Evolutionary conservation across 2,888 invertebrate species (phyloP), one percentile per base, ranked within the genome.

Genomic region (Steromphala cineraria): DNA sequence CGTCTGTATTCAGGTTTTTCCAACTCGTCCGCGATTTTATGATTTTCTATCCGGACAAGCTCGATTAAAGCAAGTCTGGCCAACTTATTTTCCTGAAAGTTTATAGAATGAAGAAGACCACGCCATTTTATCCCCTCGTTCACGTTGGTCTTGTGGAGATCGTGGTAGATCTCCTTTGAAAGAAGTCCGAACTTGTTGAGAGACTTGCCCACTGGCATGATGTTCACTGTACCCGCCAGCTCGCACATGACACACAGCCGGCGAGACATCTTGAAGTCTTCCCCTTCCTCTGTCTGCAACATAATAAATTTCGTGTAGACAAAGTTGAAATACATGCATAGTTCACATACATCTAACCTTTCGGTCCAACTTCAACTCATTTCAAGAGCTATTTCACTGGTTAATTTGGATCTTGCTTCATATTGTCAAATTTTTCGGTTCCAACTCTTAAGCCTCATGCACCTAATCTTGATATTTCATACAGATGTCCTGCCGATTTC

Each of bases 31-130:
- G 71, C 71, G 36, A 71, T 71, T 13, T 71, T 40, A 0, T 36
- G 36, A 13, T 71, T 71, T 4, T 71, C 71, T 17, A 71, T 71
- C 36, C 71, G 71, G 36, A 71, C 71, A 36, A 71, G 71, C 36
- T 71, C 71, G 8, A 71, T 36, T 19, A 71, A 36, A 15, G 71
- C 36, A 3, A 71, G 28, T 40, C 71, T 71, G 40, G 71, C 71
- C 36, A 71, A 71, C n/a, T 71, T 36, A 13, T 71, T 71, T n/a
- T 71, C 71, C 31, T 71, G 71, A 40, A 71, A 71, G 71, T 71
- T 71, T 15, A 71, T 19, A n/a, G 71, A 71, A 19, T 71, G 71
- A 19, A 71, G 36, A 0, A 71, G 71, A 17, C 71, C 31, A 15
- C 71, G 28, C 71, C 71, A 71, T 36, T 71, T 71, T 2, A 71